These are phyloP conservation scores for Lophius americanus DNA, from an alignment of 2,797 vertebrate species.

Conservation along the genomic window DNA sequence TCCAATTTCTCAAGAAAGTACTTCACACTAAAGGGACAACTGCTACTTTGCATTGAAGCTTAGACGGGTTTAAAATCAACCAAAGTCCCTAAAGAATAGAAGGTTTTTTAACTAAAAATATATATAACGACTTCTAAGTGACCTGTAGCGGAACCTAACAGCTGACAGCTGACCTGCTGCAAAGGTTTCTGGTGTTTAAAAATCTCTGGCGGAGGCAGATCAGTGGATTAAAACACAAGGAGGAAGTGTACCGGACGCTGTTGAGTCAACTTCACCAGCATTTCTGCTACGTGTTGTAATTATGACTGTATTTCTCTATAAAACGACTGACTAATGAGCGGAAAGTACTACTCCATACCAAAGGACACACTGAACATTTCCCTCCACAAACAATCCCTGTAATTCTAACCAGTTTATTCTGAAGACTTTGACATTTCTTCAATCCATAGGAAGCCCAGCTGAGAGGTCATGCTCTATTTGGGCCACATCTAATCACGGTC, in stretches of 20 bases:
- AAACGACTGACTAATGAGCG: slow-evolving; percentile 12
- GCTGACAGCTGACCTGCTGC: slow-evolving; percentile 7
- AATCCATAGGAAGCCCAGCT: slow-evolving; percentile 30
- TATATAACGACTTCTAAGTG: neutral
- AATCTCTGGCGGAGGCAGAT: neutral
- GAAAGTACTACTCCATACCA: neutral
- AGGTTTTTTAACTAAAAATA: too few relatives aligned
- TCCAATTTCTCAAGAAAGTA: neutral
- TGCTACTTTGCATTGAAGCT: neutral
- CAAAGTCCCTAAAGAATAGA: neutral
- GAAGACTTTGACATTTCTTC: neutral
- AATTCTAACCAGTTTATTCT: neutral
- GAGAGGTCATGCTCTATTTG: slow-evolving; percentile 24
- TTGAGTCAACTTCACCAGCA: slow-evolving; percentile 26
- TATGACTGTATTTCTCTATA: neutral
- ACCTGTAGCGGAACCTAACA: neutral
- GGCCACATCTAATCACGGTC: slow-evolving; percentile 27
- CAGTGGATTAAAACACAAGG: neutral
- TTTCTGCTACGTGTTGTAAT: slow-evolving; percentile 12
- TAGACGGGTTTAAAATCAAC: neutral
- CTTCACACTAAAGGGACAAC: neutral
- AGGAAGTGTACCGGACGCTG: slow-evolving; percentile 12
- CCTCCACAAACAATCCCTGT: neutral
- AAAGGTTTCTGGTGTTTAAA: neutral
- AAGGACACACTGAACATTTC: slow-evolving; percentile 25